Percentiles rank a stretch among this genome's conserved stretches.
These are phyloP conservation scores for Ypsolopha sequella DNA, from an alignment of 2,888 invertebrate species.

Conservation along the genomic window DNA sequence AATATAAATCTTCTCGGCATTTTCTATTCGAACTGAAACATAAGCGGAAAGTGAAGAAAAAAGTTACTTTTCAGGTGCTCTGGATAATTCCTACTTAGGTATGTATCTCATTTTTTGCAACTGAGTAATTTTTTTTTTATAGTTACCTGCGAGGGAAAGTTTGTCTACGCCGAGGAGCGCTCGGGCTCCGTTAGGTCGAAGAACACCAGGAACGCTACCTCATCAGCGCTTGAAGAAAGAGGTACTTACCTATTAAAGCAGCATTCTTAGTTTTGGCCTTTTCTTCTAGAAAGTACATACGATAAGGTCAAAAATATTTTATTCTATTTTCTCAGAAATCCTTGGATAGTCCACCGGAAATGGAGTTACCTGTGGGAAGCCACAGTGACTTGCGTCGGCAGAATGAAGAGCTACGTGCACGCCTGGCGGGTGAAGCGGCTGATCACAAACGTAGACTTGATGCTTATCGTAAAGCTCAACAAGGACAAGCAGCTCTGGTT, in stretches of 20 bases:
- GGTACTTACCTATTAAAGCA: conserved; percentile 23
- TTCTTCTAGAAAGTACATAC: too few relatives aligned
- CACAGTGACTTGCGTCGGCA: conserved; percentile 74
- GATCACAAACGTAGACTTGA: conserved; percentile 84
- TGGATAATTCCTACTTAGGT: not conserved
- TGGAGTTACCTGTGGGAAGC: conserved; percentile 61
- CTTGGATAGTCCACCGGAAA: conserved; percentile 55
- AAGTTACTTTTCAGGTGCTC: conserved; percentile 48
- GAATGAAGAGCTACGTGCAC: conserved; percentile 82
- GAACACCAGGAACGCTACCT: conserved; percentile 52
- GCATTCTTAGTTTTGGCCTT: too few relatives aligned
- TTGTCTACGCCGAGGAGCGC: conserved; percentile 61
- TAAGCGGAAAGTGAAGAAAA: conserved; percentile 44
- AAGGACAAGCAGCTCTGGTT: conserved; percentile 92
- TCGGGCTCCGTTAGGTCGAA: conserved; percentile 51
- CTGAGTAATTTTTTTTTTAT: conserved; percentile 10
- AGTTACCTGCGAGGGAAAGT: conserved; percentile 59
- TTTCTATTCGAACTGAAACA: conserved; percentile 51
- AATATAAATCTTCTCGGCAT: conserved; percentile 39
- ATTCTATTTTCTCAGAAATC: conserved; percentile 27
- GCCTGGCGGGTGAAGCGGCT: conserved; percentile 85
- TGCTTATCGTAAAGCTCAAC: conserved; percentile 92
- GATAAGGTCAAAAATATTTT: too few relatives aligned
- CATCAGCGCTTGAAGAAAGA: conserved; percentile 60
- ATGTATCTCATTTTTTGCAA: not conserved